Evolutionary conservation across 2,888 invertebrate genomes (phyloP).

Genomic region (Axea sp.): DNA sequence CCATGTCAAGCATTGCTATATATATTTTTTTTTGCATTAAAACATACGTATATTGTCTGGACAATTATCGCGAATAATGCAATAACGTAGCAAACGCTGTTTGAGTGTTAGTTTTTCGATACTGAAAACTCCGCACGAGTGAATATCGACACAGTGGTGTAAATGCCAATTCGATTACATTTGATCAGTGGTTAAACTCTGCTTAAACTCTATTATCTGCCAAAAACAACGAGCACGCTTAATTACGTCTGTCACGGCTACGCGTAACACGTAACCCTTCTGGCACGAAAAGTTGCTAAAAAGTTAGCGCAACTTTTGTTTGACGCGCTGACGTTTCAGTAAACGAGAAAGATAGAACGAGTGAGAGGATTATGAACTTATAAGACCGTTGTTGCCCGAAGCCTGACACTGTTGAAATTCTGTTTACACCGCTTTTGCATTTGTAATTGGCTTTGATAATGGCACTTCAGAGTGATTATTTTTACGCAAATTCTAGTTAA

Average conservation of each 20-base stretch:
- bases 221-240: conserved; percentile 44
- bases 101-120: too few species aligned
- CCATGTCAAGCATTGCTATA: too few species aligned
- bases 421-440: conserved; percentile 43
- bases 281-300: conserved; percentile 49
- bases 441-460: conserved; percentile 33
- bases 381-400: conserved; percentile 25
- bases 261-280: conserved; percentile 64
- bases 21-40: too few species aligned
- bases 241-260: conserved; percentile 52
- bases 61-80: too few species aligned
- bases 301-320: conserved; percentile 48
- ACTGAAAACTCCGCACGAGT: too few species aligned
- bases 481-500: conserved; percentile 18
- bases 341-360: neutral
- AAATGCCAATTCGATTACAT: conserved; percentile 31
- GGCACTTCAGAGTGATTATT: conserved; percentile 14
- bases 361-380: conserved; percentile 35
- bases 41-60: too few species aligned
- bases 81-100: too few species aligned
- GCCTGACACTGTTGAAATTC: conserved; percentile 24
- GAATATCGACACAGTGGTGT: neutral
- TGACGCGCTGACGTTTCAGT: conserved; percentile 41
- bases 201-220: conserved; percentile 36
- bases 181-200: conserved; percentile 44